Conservation (phyloP, 2,888 invertebrate genomes). For the Epirrhoe alternata region DNA sequence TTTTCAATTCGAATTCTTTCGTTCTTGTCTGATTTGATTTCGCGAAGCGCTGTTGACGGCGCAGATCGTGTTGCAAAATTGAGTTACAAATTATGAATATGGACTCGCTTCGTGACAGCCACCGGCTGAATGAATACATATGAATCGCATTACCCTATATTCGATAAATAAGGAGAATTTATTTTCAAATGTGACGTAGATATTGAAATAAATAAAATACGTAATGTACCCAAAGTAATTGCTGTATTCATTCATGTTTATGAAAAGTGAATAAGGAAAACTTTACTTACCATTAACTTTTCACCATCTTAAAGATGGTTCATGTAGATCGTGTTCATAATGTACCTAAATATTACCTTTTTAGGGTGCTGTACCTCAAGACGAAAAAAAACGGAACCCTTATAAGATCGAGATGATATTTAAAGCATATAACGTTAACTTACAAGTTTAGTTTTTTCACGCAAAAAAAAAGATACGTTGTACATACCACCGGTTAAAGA, state of each 20-base stretch:
- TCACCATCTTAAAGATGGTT: too few species aligned
- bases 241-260: conserved; percentile 16
- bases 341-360: too few species aligned
- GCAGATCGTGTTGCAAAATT: conserved; percentile 19
- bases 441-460: too few species aligned
- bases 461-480: too few species aligned
- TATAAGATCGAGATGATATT: too few species aligned
- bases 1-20: too few species aligned
- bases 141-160: conserved; percentile 28
- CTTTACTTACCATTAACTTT: too few species aligned
- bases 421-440: too few species aligned
- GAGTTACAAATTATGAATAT: conserved; percentile 54
- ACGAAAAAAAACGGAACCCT: too few species aligned
- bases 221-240: conserved; percentile 5
- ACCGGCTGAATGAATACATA: conserved; percentile 21
- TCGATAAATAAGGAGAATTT: conserved; percentile 15
- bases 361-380: too few species aligned
- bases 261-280: conserved; percentile 18
- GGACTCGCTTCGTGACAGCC: conserved; percentile 44
- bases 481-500: too few species aligned
- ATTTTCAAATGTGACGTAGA: conserved; percentile 22
- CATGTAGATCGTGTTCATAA: too few species aligned
- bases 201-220: conserved; percentile 18
- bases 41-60: background rate
- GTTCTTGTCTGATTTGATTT: background rate